These are phyloP conservation scores for Hestina assimilis DNA, from an alignment of 1,140 invertebrate species.

Conservation along the genomic window DNA sequence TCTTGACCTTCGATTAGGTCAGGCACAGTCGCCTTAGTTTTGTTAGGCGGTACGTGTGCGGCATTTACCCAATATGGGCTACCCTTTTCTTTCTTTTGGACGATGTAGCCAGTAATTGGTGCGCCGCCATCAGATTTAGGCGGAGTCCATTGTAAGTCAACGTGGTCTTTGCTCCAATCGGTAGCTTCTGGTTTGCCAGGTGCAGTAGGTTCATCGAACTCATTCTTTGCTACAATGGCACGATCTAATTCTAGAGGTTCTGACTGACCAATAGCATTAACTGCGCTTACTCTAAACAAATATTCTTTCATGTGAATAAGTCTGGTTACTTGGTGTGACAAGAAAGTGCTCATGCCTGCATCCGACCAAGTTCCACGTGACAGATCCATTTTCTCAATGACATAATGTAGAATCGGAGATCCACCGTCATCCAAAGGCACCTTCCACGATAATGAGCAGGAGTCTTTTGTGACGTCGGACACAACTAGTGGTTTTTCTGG, in stretches of 20 bases:
- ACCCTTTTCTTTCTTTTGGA: constrained; percentile 97
- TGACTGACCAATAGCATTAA: constrained; percentile 97
- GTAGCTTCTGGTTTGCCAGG: constrained; percentile 93
- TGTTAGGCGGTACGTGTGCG: constrained; percentile 88
- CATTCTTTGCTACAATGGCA: constrained; percentile 95
- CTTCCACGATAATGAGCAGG: constrained; percentile 91
- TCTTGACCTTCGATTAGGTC: constrained; percentile 95
- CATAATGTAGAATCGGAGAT: constrained; percentile 95
- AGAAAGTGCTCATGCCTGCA: constrained; percentile 90
- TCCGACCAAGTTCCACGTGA: constrained; percentile 97
- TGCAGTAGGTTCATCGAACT: constrained; percentile 94
- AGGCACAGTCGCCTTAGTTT: constrained; percentile 89
- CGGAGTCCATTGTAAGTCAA: constrained; percentile 93
- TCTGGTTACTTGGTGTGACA: constrained; percentile 90
- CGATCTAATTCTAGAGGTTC: constrained; percentile 92
- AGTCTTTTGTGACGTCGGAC: constrained; percentile 92
- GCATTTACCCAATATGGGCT: constrained; percentile 94
- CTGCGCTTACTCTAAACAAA: constrained; percentile 93
- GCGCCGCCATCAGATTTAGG: constrained; percentile 94
- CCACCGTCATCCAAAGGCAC: constrained; percentile 93
- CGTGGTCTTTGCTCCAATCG: constrained; percentile 96
- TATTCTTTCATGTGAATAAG: constrained; percentile 97
- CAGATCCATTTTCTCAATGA: constrained; percentile 98
- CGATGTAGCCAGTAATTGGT: constrained; percentile 94
- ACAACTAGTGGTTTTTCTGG: constrained; percentile 93